Evolutionary conservation across 2,797 vertebrate genomes (phyloP).

Genomic region (Gallinago nigripennis): DNA sequence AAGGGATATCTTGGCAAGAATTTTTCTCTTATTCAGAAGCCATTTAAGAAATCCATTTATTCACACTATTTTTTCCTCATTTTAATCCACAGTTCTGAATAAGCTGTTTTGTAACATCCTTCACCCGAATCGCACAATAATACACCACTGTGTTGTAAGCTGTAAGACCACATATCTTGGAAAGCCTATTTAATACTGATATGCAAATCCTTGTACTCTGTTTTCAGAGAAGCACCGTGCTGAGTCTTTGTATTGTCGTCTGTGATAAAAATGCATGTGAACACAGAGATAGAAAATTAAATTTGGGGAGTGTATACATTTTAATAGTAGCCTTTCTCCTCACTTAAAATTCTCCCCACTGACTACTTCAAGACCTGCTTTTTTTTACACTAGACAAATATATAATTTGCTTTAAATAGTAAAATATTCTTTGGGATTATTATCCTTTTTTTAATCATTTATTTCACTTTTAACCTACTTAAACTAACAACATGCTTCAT

Average conservation of each 20-base stretch:
- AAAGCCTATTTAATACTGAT: background rate
- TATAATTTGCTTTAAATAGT: background rate
- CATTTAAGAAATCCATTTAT: background rate
- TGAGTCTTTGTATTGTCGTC: background rate
- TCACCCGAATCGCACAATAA: background rate
- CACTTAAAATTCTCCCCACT: background rate
- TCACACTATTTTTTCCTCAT: background rate
- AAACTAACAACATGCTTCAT: background rate
- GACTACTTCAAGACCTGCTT: background rate
- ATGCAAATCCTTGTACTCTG: background rate
- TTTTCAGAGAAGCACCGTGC: fast-evolving
- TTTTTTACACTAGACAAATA: background rate
- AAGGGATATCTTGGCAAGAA: background rate
- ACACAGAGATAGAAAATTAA: background rate
- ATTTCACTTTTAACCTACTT: background rate
- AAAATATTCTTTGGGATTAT: background rate
- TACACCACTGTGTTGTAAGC: background rate
- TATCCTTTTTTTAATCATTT: fast-evolving
- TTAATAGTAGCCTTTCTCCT: background rate
- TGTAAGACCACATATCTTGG: background rate
- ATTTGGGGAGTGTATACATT: background rate
- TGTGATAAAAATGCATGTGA: background rate
- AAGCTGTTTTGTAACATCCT: background rate
- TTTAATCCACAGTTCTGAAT: background rate
- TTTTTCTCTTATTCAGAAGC: background rate